Percentiles rank a stretch among this genome's conserved stretches.
Conservation (phyloP, 2,888 invertebrate species). For the Drosophila paramelanica region DNA sequence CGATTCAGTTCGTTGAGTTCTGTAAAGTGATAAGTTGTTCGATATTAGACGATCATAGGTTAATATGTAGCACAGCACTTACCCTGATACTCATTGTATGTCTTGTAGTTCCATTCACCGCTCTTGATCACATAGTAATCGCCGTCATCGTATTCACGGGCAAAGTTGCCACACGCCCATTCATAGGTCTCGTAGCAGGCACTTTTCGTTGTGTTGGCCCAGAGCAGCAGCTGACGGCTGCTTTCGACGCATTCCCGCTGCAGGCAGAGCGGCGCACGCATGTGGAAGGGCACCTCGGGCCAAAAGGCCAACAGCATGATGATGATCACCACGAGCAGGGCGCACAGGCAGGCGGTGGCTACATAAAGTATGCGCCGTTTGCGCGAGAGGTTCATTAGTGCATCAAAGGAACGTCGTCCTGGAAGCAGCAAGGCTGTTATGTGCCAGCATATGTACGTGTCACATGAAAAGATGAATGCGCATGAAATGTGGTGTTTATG, state of each 20-base stretch:
- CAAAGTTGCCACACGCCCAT: slow-evolving; percentile 85
- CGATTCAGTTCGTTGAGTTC: slow-evolving; percentile 83
- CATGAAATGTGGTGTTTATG: slow-evolving; percentile 20
- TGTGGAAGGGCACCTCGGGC: slow-evolving; percentile 84
- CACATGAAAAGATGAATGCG: slow-evolving; percentile 31
- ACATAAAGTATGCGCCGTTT: slow-evolving; percentile 83
- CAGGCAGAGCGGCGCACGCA: slow-evolving; percentile 83
- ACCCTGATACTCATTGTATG: slow-evolving; percentile 85
- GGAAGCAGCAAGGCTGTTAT: slow-evolving; percentile 79
- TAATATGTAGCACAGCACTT: slow-evolving; percentile 12
- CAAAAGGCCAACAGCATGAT: slow-evolving; percentile 83
- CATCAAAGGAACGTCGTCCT: slow-evolving; percentile 82
- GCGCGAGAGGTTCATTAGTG: slow-evolving; percentile 82
- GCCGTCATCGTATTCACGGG: slow-evolving; percentile 80
- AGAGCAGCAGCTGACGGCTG: slow-evolving; percentile 83
- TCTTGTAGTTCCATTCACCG: slow-evolving; percentile 84
- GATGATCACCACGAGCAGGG: slow-evolving; percentile 82
- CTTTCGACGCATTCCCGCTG: slow-evolving; percentile 84
- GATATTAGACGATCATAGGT: neutral
- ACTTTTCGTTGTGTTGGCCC: slow-evolving; percentile 83
- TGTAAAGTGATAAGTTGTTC: slow-evolving; percentile 28
- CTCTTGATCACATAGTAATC: slow-evolving; percentile 84
- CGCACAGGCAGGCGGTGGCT: slow-evolving; percentile 82
- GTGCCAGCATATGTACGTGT: slow-evolving; percentile 7
- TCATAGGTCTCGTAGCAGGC: slow-evolving; percentile 84